Evolutionary conservation across 2,113 vertebrate genomes (phyloP).

Genomic region (Phodopus roborovskii): DNA sequence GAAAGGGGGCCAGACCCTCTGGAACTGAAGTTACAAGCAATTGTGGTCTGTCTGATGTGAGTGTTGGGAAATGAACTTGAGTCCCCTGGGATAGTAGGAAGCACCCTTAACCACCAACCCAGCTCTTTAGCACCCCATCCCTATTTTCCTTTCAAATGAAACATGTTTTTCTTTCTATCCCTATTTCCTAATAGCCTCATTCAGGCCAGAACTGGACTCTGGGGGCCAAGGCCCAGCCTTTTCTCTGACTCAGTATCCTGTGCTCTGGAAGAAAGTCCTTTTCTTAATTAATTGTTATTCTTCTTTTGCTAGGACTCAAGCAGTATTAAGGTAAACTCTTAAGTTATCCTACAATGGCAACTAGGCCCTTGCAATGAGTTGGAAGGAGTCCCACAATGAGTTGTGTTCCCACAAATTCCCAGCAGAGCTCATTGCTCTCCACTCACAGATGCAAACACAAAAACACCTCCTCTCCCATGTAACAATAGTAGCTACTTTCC

Average conservation of each 20-base stretch:
- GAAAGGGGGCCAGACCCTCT: too few relatives aligned
- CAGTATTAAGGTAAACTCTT: constrained; percentile 66
- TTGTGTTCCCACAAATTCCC: constrained; percentile 64
- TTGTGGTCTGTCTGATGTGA: neutral
- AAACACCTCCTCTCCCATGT: constrained; percentile 67
- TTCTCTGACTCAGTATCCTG: constrained; percentile 76
- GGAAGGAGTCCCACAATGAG: constrained; percentile 66
- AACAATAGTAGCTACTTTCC: constrained; percentile 67
- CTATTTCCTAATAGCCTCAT: constrained; percentile 51
- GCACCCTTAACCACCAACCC: neutral
- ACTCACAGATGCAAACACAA: constrained; percentile 62
- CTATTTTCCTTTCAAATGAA: constrained; percentile 14
- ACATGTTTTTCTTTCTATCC: neutral
- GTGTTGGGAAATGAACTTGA: neutral
- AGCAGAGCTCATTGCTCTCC: constrained; percentile 35
- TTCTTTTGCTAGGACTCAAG: constrained; percentile 78
- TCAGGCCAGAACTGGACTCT: constrained; percentile 6
- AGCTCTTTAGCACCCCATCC: neutral
- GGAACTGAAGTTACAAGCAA: neutral
- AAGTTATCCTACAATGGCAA: constrained; percentile 32
- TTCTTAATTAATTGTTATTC: constrained; percentile 57
- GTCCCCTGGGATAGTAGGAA: neutral
- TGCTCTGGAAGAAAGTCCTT: constrained; percentile 71
- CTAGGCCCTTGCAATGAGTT: constrained; percentile 44
- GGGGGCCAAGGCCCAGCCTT: constrained; percentile 40